Conservation (phyloP, 2,888 invertebrate species). For the Cephus sareptanus region DNA sequence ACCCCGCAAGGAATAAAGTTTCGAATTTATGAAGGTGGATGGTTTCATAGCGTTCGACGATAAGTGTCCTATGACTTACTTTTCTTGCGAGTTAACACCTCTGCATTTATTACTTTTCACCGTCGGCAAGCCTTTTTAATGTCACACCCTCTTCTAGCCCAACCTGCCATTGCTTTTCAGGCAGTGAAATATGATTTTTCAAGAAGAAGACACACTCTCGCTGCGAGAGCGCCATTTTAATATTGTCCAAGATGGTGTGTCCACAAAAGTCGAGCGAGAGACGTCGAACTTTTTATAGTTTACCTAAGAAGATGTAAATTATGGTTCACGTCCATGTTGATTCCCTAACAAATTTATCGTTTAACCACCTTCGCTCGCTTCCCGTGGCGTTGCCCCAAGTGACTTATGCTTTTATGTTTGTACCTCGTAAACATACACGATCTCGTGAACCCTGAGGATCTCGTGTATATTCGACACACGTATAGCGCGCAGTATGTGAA, state of each 20-base stretch:
- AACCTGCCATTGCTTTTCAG: not conserved
- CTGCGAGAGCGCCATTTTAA: not conserved
- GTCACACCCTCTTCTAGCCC: not conserved
- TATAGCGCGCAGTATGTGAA: not conserved
- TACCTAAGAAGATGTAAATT: constrained; percentile 46
- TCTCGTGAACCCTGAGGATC: not conserved
- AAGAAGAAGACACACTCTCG: not conserved
- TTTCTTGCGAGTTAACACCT: not conserved
- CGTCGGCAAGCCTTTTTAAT: not conserved
- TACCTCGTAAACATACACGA: constrained; percentile 13
- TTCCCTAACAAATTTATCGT: constrained; percentile 20
- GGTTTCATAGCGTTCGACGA: not conserved
- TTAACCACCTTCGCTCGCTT: constrained; percentile 33
- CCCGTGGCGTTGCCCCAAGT: constrained; percentile 36
- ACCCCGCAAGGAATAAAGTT: not conserved
- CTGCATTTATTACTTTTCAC: not conserved
- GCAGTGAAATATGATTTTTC: not conserved
- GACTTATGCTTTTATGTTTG: constrained; percentile 39
- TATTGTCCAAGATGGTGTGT: not conserved
- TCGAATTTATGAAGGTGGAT: not conserved
- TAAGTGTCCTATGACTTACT: constrained; percentile 2
- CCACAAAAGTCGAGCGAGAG: not conserved
- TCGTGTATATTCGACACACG: not conserved
- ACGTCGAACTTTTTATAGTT: constrained; percentile 16
- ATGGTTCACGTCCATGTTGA: constrained; percentile 40